These are phyloP conservation scores for Bombus difficillimus DNA, from an alignment of 1,140 invertebrate species.

Conservation along the genomic window DNA sequence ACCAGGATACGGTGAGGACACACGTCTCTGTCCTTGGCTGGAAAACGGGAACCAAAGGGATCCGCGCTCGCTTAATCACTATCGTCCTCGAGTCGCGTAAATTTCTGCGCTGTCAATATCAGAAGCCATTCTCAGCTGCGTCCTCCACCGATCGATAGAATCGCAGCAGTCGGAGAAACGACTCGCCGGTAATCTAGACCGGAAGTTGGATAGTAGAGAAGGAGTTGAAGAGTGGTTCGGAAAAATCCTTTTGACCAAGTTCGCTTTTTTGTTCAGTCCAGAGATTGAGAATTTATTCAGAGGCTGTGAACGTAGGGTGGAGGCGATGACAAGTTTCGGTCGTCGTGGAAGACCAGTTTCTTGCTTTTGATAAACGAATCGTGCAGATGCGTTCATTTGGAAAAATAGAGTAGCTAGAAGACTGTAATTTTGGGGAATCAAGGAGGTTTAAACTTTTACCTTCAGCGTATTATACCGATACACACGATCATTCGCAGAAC, in stretches of 20 bases:
- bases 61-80: slow-evolving; percentile 25
- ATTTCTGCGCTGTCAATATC: slow-evolving; percentile 27
- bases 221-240: accelerated
- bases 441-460: neutral
- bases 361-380: neutral
- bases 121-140: neutral
- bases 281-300: too few relatives aligned
- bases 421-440: neutral
- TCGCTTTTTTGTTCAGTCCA: too few relatives aligned
- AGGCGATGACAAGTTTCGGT: neutral
- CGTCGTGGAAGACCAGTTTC: neutral
- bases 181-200: neutral
- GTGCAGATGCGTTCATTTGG: neutral
- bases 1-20: neutral
- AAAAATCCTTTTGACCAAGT: neutral
- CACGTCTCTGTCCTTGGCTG: neutral
- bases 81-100: neutral
- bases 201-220: neutral
- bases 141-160: neutral
- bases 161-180: neutral
- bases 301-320: too few relatives aligned
- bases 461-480: too few relatives aligned
- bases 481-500: too few relatives aligned
- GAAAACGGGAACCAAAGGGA: neutral
- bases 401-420: neutral